Evolutionary conservation across 2,888 invertebrate genomes (phyloP).

Genomic region (Mythimna loreyi): DNA sequence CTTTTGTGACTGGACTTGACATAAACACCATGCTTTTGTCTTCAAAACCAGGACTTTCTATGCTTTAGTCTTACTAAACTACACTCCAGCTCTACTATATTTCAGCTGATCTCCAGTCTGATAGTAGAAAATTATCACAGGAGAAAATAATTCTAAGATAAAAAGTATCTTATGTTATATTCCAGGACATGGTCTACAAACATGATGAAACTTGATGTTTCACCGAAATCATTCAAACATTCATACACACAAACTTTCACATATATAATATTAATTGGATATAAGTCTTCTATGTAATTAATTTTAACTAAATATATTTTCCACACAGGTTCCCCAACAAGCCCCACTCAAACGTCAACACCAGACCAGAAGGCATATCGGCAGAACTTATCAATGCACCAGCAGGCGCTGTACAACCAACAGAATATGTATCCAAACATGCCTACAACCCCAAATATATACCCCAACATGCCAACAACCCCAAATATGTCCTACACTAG

Average conservation of each 20-base stretch:
- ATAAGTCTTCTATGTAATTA: no score
- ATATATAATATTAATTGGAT: no score
- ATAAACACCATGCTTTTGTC: no score
- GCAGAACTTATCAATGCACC: slow-evolving; percentile 87
- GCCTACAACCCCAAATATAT: slow-evolving; percentile 75
- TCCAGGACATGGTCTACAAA: no score
- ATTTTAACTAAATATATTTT: neutral
- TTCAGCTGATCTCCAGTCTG: no score
- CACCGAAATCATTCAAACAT: no score
- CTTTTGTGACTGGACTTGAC: neutral
- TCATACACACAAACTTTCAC: no score
- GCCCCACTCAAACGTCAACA: slow-evolving; percentile 85
- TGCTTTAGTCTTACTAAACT: neutral
- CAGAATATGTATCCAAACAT: slow-evolving; percentile 76
- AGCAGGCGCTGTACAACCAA: slow-evolving; percentile 87
- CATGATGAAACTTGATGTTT: no score
- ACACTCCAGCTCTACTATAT: no score
- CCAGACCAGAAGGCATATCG: slow-evolving; percentile 87
- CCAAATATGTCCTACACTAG: slow-evolving; percentile 85
- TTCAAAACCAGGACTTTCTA: neutral
- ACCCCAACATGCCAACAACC: slow-evolving; percentile 65
- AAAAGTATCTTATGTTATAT: no score
- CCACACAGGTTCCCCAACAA: slow-evolving; percentile 84
- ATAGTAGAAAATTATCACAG: no score
- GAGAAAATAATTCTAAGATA: no score